Conservation (phyloP, 2,888 invertebrate genomes). For the Physocephala rufipes region DNA sequence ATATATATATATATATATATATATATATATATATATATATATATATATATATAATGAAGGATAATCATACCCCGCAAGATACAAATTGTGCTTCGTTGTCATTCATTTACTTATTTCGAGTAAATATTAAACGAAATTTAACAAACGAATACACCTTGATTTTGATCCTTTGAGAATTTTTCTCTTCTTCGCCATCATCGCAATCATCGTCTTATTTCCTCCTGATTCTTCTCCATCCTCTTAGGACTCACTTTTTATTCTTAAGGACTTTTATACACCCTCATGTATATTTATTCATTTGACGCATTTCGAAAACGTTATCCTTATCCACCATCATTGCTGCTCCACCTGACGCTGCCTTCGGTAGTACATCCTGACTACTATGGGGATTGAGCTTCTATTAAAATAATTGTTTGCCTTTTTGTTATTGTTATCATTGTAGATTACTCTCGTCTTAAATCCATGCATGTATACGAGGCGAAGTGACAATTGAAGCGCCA, state of each 20-base stretch:
- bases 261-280: too few relatives aligned
- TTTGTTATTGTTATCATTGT: slow-evolving; percentile 12
- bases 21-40: slow-evolving; percentile 33
- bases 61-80: slow-evolving; percentile 54
- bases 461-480: slow-evolving; percentile 58
- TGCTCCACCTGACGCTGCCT: slow-evolving; percentile 10
- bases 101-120: slow-evolving; percentile 50
- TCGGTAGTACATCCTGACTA: slow-evolving; percentile 8
- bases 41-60: background rate
- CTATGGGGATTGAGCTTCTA: background rate
- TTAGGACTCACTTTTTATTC: background rate
- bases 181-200: background rate
- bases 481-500: slow-evolving; percentile 54
- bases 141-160: slow-evolving; percentile 40
- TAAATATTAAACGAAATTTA: slow-evolving; percentile 53
- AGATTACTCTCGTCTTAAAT: slow-evolving; percentile 44
- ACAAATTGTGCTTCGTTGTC: slow-evolving; percentile 47
- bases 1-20: background rate
- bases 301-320: too few relatives aligned
- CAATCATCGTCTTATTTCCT: background rate
- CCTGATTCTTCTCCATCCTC: background rate
- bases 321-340: too few relatives aligned
- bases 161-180: background rate
- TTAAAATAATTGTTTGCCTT: too few relatives aligned
- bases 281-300: too few relatives aligned